Evolutionary conservation across 2,113 vertebrate species (phyloP), one percentile per base, ranked within the genome.

Genomic region (Cochlearius cochlearius): DNA sequence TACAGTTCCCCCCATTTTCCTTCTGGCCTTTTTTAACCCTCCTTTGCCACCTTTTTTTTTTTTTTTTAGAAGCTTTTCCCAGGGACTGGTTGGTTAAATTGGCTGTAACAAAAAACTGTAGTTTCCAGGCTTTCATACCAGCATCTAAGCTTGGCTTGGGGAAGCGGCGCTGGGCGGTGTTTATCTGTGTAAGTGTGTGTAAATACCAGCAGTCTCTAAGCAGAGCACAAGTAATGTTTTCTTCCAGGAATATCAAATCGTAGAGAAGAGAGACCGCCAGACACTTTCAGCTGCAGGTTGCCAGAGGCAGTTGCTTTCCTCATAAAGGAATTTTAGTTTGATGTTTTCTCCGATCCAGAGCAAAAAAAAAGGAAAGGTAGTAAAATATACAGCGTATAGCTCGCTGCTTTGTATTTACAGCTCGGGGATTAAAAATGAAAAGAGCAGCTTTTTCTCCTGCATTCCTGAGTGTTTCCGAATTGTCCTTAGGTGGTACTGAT

Each of bases 291-390:
- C 32, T 34, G 68, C 72, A 55, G 82, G 75, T 90, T 97, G 92
- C 95, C 85, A 88, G 82, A 97, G 88, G 92, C 90, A 39, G 71
- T 93, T 92, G 91, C 94, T 96, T 92, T 71, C 68, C 94, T 95
- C 66, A 38, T 84, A 62, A 95, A 94, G 85, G 84, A 94, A 90
- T 89, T 76, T 47, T 27, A 74, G 73, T 73, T 84, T 55, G 64
- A 49, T 96, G 73, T 93, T 94, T 88, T 77, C 87, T 90, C 75
- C 82, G 68, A 73, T 82, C 64, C 75, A 78, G 73, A 83, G 74
- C 13, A 53, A 29, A 89, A n/a, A n/a, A 55, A 62, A 62, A 62
- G 53, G 36, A 32, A 36, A n/a, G 0, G 2, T 47, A 29, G 77
- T 90, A 68, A 91, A 96, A 88, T 84, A 66, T 0, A 7, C n/a